Base-by-base conservation (phyloP, 1,140 invertebrate species). In the Oncopeltus fasciatus region DNA sequence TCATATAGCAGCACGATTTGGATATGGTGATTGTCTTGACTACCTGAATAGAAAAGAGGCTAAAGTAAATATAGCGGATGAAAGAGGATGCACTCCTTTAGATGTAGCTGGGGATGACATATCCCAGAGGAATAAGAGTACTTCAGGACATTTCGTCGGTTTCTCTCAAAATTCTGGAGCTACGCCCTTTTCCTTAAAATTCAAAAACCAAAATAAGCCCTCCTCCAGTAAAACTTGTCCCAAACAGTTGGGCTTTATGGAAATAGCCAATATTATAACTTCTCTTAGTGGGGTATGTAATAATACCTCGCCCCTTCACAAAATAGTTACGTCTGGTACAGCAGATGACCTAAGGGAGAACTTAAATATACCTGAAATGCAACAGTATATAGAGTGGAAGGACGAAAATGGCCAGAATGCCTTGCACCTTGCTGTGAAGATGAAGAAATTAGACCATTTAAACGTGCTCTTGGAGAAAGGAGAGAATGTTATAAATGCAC, bases 331-430 rank as follows among this genome's bases (percentile, higher is more conserved):
- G n/a, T n/a, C n/a, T n/a, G n/a, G n/a, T n/a, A n/a, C n/a, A n/a
- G n/a, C n/a, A n/a, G n/a, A n/a, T n/a, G 57, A 67, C 38, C 67
- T 70, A 59, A 68, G 72, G 44, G 69, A 75, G 1, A 68, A 76
- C 2, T 69, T 69, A 63, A 71, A 72, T 66, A 67, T 77, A 3
- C 59, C 75, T 2, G 69, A 70, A 44, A 72, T 69, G 62, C 72
- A 70, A 28, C 71, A 69, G 2, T 65, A 31, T 21, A 66, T 68
- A 24, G 43, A 57, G 16, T 76, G 76, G 31, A 72, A 80, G 14
- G 80, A 85, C 68, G 69, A 71, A n/a, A 71, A 75, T 53, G 78
- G 80, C 9, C 70, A 77, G 44, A 82, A 83, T 1, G 80, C 82
- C 8, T 65, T 84, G 31, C 82, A 84, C 71, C 70, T 80, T 46